Base-by-base conservation (phyloP, 2,888 invertebrate genomes). In the Himalopsyche kuldschensis region DNA sequence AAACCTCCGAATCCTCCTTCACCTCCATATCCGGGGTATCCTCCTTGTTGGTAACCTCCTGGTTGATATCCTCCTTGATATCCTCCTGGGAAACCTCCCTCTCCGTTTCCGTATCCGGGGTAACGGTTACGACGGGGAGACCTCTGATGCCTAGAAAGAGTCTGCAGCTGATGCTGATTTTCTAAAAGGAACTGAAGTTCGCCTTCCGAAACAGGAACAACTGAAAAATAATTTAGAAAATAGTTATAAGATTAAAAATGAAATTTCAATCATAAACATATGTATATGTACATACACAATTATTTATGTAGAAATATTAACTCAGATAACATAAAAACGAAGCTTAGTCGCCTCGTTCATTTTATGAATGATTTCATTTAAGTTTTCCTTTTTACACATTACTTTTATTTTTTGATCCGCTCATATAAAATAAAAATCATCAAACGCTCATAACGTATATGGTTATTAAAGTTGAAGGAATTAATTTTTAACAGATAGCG, bases 161-260 rank as follows among this genome's bases (percentile, higher is more conserved):
- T 55, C 46, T 6, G 24, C 63, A 75, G 80, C 76, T 27, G 20
- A n/a, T 11, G 27, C 77, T 46, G 31, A 32, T 17, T 82, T 78
- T 32, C 55, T 78, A 85, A 17, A n/a, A 86, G 69, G 5, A 78
- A 8, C 47, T 81, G 82, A 1, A 86, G 81, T 35, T 86, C 86
- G 35, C 82, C 78, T 32, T 86, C 85, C n/a, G 86, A 82, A n/a
- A 86, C 48, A 6, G 85, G 84, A 47, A 85, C 79, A 31, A 86
- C 86, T 86, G 80, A 20, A 86, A 86, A 11, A 11, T 35, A 78
- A 78, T 20, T 79, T 78, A 4, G 15, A 15, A 41, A 35, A 35
- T 1, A n/a, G n/a, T n/a, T n/a, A 35, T 0, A 8, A 35, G 35
- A 35, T 35, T 35, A 8, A 6, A 10, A 35, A 35, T 35, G 35